Base-by-base conservation (phyloP, 2,797 vertebrate species). In the Sebastes vulpes region DNA sequence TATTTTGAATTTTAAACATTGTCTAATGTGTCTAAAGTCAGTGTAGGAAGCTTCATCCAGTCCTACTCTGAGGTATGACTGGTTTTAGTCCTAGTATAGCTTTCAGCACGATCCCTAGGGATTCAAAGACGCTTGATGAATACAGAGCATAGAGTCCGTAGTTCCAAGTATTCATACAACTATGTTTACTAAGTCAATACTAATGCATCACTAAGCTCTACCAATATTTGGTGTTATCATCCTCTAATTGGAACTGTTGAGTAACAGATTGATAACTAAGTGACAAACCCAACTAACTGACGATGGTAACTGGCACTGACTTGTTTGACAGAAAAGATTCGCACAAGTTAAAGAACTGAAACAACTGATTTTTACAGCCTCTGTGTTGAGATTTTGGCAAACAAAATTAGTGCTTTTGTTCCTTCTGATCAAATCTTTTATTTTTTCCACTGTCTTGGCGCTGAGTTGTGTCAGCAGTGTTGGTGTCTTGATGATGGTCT, bases 401-500 rank as follows among this genome's bases (percentile, higher is more conserved):
- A 54, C 29, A n/a, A 72, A 69, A 72, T 28, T n/a, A 65, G 4
- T 12, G 32, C 12, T 56, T 78, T 75, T 57, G 7, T 48, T 75
- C 18, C n/a, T 26, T 79, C 26, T 80, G 16, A 58, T 48, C 26
- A 20, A 5, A 18, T 23, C 8, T 68, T 54, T 50, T 10, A 4
- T 29, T 72, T 74, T 56, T 50, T 50, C 48, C 26, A 23, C 26
- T n/a, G 54, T 65, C 29, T 75, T 69, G 50, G 23, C n/a, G 2
- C 48, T 67, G 25, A 5, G 5, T 68, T 68, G 38, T 74, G 32
- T 77, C 9, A 3, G 63, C 53, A 23, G 57, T 25, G 29, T 70
- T 67, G 20, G 54, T 57, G 71, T 82, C 59, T 53, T 79, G 26
- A 64, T 80, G 70, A 70, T 58, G 23, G 78, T 73, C 54, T 74